These are phyloP conservation scores for Craterocephalus amniculus DNA, from an alignment of 2,797 vertebrate genomes.

Conservation along the genomic window DNA sequence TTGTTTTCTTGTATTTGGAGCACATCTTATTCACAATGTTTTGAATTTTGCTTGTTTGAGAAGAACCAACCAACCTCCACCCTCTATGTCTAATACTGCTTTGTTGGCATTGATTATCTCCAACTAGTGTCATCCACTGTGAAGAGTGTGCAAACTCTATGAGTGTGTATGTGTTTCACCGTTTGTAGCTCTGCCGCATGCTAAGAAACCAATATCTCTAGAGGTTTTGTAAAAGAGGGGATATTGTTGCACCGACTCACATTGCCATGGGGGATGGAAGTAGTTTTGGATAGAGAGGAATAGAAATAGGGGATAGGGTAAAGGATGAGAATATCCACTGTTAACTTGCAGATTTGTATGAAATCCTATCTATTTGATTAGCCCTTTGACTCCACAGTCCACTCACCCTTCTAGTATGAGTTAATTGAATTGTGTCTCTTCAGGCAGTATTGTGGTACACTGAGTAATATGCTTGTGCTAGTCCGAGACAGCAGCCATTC, in stretches of 20 bases:
- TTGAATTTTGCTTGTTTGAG: constrained; percentile 53
- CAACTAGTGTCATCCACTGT: constrained; percentile 48
- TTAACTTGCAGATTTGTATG: constrained; percentile 58
- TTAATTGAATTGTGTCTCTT: constrained; percentile 50
- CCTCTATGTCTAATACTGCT: constrained; percentile 57
- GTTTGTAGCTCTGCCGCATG: constrained; percentile 61
- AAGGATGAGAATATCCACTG: constrained; percentile 42
- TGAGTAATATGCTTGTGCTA: constrained; percentile 5
- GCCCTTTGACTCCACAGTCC: constrained; percentile 53
- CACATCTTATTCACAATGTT: constrained; percentile 1
- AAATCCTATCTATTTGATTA: constrained; percentile 71
- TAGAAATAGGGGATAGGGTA: constrained; percentile 55
- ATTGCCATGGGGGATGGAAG: constrained; percentile 68
- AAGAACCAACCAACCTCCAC: constrained; percentile 46
- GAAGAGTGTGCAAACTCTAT: constrained; percentile 39
- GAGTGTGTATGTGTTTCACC: constrained; percentile 47
- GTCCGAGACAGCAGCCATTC: background rate
- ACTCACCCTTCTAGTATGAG: constrained; percentile 25
- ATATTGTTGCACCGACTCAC: constrained; percentile 71
- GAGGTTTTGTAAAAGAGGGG: constrained; percentile 71
- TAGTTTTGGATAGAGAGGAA: constrained; percentile 32
- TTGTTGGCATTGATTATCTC: constrained; percentile 76
- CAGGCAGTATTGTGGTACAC: constrained; percentile 21
- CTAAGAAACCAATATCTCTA: constrained; percentile 74
- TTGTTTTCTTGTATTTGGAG: constrained; percentile 17